A percentile compares a stretch with the other conserved stretches of the same genome.
phyloP scores from a whole-genome alignment of 2,113 vertebrate genomes.

The Syngnathus typhle region DNA sequence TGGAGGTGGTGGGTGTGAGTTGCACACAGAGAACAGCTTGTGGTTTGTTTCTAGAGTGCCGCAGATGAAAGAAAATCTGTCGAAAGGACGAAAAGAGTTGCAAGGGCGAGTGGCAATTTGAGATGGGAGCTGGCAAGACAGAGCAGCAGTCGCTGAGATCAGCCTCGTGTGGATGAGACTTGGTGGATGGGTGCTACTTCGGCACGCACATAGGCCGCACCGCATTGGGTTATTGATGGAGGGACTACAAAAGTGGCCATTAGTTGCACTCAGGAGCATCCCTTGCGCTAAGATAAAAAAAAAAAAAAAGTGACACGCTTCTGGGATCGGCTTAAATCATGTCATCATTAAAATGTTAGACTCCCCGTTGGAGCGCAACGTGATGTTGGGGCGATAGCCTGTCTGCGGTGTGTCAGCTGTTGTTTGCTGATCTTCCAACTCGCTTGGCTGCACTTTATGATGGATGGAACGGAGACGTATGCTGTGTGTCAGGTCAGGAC shows the following conservation, averaged over 20 bases:
- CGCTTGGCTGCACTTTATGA: conserved; percentile 33
- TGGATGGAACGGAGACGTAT: conserved; percentile 21
- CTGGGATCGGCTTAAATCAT: not conserved
- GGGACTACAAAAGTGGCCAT: conserved; percentile 8
- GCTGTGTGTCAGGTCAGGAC: conserved; percentile 29
- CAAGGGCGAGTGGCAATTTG: conserved; percentile 31
- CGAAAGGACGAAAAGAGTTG: conserved; percentile 5
- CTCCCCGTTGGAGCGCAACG: not conserved
- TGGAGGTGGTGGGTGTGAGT: not conserved
- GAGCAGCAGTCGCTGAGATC: conserved; percentile 2
- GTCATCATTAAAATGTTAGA: not conserved
- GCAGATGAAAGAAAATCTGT: not conserved
- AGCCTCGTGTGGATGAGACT: conserved; percentile 3
- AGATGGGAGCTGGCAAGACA: conserved; percentile 4
- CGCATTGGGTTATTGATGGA: conserved; percentile 5
- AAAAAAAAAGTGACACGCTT: not conserved
- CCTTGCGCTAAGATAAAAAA: not conserved
- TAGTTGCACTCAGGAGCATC: not conserved
- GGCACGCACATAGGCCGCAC: not conserved
- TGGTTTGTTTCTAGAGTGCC: conserved; percentile 15
- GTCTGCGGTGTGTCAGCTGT: conserved; percentile 22
- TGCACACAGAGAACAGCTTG: conserved; percentile 12
- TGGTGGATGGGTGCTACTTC: not conserved
- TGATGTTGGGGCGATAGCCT: conserved; percentile 24
- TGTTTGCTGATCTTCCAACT: conserved; percentile 36